phyloP scores from a whole-genome alignment of 2,888 invertebrate genomes.

The Chrysomela aeneicollis region DNA sequence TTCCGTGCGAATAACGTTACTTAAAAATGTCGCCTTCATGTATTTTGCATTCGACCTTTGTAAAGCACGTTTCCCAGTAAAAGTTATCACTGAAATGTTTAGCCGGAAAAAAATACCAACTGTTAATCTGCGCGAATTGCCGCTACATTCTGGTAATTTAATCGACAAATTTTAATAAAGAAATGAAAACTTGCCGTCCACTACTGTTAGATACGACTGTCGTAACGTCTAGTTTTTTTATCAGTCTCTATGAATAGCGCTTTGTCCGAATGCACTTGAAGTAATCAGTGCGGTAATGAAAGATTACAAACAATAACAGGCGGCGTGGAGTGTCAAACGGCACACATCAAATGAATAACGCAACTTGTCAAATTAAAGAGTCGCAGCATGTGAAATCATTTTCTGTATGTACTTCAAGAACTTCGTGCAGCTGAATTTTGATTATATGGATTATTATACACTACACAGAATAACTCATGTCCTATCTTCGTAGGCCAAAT shows the following conservation, averaged over 20 bases:
- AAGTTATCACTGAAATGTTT: conserved; percentile 27
- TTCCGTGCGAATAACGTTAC: conserved; percentile 28
- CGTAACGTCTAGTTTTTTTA: background rate
- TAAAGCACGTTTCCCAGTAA: conserved; percentile 34
- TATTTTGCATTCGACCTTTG: conserved; percentile 41
- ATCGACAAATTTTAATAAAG: background rate
- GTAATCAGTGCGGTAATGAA: background rate
- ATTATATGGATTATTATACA: too few relatives aligned
- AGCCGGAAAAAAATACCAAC: conserved; percentile 1
- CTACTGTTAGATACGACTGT: background rate
- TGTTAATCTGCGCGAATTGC: conserved; percentile 21
- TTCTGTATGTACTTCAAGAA: too few relatives aligned
- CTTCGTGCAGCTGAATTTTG: too few relatives aligned
- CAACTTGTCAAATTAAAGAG: background rate
- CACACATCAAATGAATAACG: background rate
- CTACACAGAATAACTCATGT: too few relatives aligned
- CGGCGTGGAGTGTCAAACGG: background rate
- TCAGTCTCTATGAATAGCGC: background rate
- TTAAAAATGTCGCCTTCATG: conserved; percentile 38
- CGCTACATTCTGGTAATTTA: conserved; percentile 2
- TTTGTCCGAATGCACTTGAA: background rate
- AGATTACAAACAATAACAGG: background rate
- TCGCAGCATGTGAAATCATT: background rate
- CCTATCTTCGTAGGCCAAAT: too few relatives aligned
- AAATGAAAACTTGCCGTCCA: background rate